Evolutionary conservation across 2,113 vertebrate genomes (phyloP), one percentile per base, ranked within the genome.

Genomic region (Arizona elegans): DNA sequence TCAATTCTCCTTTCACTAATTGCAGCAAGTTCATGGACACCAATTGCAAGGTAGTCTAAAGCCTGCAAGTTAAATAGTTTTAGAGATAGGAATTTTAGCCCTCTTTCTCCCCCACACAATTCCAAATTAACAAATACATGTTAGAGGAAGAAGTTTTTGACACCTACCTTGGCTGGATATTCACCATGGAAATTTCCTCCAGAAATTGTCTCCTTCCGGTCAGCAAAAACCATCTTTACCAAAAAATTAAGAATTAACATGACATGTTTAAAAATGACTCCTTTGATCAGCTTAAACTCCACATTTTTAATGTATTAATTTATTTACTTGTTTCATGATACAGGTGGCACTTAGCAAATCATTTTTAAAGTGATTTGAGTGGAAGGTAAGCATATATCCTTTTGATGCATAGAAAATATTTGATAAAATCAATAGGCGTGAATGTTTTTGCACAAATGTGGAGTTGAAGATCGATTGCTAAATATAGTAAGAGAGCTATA

Each of bases 171-270:
- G 90, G 98, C 99, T 95, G 99, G 99, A 95, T 99, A 99, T 98
- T 99, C 99, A 58, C 99, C 99, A 43, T 99, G 99, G 96, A 99
- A 99, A 96, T 99, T 99, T 92, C 99, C 99, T 91, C 99, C 99
- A 58, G 99, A 99, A 97, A 99, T 99, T 33, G 99, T 99, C 96
- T 99, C 99, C 91, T 98, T 98, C 96, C 99, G 98, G 93, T 98
- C 98, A 87, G 99, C 98, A 97, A 99, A 99, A 17, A 99, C 99
- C 99, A 99, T 99, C 99, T 99, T 97, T 92, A 59, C 7, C 65
- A 90, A 75, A 8, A 93, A 38, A 95, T 98, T 97, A 98, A 98
- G 97, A 94, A 89, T 96, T 75, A 93, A 58, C 0, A 17, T 3
- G 38, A 94, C 5, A 24, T n/a, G 91, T 56, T 95, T 87, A 87